These are phyloP conservation scores for Stichopus horrens DNA, from an alignment of 53 echinoderm and acorn worm genomes.

Conservation along the genomic window DNA sequence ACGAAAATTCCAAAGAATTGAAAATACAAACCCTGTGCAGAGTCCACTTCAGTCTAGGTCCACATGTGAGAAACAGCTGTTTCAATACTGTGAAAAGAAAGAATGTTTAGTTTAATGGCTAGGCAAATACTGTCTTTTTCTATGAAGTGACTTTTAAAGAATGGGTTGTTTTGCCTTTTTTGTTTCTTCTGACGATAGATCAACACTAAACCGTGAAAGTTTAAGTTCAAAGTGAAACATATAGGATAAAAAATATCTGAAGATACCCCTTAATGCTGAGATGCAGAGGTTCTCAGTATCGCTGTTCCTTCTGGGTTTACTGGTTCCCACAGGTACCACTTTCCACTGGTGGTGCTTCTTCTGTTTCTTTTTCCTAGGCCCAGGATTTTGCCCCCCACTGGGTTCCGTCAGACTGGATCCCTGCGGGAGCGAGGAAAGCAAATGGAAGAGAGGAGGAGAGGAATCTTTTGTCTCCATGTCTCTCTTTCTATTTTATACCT, in stretches of 20 bases:
- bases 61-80: conserved; percentile 11
- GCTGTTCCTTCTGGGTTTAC: background rate
- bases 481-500: too few relatives aligned
- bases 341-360: conserved; percentile 42
- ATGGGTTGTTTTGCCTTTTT: too few relatives aligned
- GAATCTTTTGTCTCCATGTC: too few relatives aligned
- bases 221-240: too few relatives aligned
- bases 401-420: background rate
- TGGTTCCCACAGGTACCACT: background rate
- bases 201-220: too few relatives aligned
- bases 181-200: too few relatives aligned
- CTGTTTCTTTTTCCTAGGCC: conserved; percentile 25
- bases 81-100: conserved; percentile 11
- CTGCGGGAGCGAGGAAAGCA: background rate
- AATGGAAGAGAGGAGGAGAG: too few relatives aligned
- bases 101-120: background rate
- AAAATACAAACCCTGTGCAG: conserved; percentile 9
- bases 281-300: conserved; percentile 19
- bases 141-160: too few relatives aligned
- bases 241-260: too few relatives aligned
- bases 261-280: background rate
- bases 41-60: conserved; percentile 28
- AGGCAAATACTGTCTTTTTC: too few relatives aligned
- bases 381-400: background rate
- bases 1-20: background rate